These are phyloP conservation scores for Calyptommatus sinebrachiatus DNA, from an alignment of 2,113 vertebrate species.

Conservation along the genomic window DNA sequence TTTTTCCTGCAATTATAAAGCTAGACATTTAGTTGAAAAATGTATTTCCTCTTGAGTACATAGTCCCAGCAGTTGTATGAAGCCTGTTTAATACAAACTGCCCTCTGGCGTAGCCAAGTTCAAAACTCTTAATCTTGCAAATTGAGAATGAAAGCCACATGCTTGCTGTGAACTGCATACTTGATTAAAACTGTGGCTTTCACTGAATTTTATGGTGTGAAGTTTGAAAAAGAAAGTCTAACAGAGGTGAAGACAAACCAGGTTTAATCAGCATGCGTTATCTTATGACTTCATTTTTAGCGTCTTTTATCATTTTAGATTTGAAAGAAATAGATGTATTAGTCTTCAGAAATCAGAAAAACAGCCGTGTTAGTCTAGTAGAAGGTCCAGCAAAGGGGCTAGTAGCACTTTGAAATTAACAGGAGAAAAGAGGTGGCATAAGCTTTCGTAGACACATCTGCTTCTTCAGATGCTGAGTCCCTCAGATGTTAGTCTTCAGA, in stretches of 20 bases:
- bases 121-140: not conserved
- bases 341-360: too few relatives aligned
- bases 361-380: too few relatives aligned
- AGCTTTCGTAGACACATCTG: too few relatives aligned
- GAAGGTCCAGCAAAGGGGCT: too few relatives aligned
- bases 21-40: not conserved
- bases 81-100: not conserved
- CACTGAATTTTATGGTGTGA: not conserved
- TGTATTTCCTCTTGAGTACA: not conserved
- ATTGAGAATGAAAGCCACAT: not conserved
- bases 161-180: not conserved
- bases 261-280: not conserved
- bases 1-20: not conserved
- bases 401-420: too few relatives aligned
- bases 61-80: not conserved
- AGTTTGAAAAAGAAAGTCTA: not conserved
- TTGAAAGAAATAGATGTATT: too few relatives aligned
- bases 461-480: too few relatives aligned
- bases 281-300: not conserved
- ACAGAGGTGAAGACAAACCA: not conserved
- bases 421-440: too few relatives aligned
- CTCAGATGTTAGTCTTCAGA: too few relatives aligned
- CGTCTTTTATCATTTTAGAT: not conserved
- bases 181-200: not conserved
- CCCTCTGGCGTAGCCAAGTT: not conserved